These are phyloP conservation scores for Pomacea canaliculata DNA, from an alignment of 2,888 invertebrate species.

Conservation along the genomic window DNA sequence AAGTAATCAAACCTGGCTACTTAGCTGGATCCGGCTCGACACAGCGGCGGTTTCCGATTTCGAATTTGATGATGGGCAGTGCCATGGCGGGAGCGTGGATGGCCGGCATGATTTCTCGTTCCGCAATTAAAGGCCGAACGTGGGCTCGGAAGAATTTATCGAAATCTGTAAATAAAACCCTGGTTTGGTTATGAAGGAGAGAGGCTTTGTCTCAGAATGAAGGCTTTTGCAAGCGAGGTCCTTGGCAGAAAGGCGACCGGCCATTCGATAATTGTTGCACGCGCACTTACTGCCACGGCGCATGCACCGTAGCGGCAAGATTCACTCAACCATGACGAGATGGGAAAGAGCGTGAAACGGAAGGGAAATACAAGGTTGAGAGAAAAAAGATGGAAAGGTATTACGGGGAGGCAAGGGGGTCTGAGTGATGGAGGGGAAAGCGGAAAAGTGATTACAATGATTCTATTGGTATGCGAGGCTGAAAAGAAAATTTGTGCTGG, in stretches of 20 bases:
- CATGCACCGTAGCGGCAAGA: not conserved
- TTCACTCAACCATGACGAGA: not conserved
- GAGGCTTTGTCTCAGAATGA: not conserved
- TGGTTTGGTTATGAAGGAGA: conserved; percentile 8
- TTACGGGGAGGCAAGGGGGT: not conserved
- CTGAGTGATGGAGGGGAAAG: not conserved
- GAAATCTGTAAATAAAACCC: not conserved
- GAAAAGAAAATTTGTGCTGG: not conserved
- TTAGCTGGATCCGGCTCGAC: conserved; percentile 16
- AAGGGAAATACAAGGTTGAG: not conserved
- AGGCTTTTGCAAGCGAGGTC: not conserved
- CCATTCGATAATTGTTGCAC: not conserved
- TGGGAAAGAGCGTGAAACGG: not conserved
- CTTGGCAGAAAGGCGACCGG: not conserved
- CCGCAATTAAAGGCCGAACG: conserved; percentile 2
- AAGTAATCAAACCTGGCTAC: conserved; percentile 12
- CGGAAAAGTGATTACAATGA: not conserved
- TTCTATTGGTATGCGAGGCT: not conserved
- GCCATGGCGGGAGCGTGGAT: not conserved
- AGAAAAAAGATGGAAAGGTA: too few relatives aligned
- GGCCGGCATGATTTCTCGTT: not conserved
- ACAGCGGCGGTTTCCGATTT: conserved; percentile 10
- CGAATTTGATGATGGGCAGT: conserved; percentile 4
- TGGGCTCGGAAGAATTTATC: not conserved
- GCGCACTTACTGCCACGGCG: not conserved